These are phyloP conservation scores for Magallana angulata DNA, from an alignment of 1,140 invertebrate genomes.

Conservation along the genomic window DNA sequence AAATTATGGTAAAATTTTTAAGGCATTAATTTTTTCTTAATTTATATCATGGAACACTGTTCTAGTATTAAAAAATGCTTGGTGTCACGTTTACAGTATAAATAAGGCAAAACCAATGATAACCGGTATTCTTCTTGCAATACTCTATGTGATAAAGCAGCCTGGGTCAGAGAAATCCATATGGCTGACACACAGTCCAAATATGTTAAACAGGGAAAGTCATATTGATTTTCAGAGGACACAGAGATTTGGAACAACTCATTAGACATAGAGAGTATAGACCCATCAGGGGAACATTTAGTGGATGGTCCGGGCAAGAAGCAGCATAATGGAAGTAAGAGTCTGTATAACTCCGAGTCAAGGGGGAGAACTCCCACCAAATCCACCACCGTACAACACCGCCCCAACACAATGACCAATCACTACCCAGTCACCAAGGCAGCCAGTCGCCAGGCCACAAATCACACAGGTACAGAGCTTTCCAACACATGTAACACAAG, in stretches of 20 bases:
- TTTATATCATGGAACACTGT: no score
- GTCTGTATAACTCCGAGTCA: constrained; percentile 30
- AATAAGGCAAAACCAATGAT: no score
- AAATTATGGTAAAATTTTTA: constrained; percentile 68
- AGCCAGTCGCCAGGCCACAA: constrained; percentile 2
- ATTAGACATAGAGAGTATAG: constrained; percentile 61
- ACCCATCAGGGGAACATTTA: constrained; percentile 27
- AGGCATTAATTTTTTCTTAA: no score
- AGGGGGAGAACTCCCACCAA: constrained; percentile 37
- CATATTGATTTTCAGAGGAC: constrained; percentile 59
- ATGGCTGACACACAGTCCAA: no score
- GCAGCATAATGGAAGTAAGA: constrained; percentile 46
- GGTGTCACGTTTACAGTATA: no score
- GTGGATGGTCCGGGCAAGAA: constrained; percentile 1
- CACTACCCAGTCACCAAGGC: constrained; percentile 57
- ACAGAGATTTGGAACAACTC: constrained; percentile 69
- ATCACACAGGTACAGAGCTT: constrained; percentile 11
- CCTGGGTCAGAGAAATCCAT: no score
- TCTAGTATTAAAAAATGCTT: no score
- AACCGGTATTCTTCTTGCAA: no score
- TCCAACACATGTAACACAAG: not conserved
- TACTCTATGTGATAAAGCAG: no score
- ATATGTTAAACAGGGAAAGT: no score
- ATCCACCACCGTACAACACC: constrained; percentile 17
- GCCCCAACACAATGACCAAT: constrained; percentile 51